Percentiles rank a stretch among this genome's conserved stretches.
These are phyloP conservation scores for Coelopa frigida DNA, from an alignment of 1,140 invertebrate genomes.

Conservation along the genomic window DNA sequence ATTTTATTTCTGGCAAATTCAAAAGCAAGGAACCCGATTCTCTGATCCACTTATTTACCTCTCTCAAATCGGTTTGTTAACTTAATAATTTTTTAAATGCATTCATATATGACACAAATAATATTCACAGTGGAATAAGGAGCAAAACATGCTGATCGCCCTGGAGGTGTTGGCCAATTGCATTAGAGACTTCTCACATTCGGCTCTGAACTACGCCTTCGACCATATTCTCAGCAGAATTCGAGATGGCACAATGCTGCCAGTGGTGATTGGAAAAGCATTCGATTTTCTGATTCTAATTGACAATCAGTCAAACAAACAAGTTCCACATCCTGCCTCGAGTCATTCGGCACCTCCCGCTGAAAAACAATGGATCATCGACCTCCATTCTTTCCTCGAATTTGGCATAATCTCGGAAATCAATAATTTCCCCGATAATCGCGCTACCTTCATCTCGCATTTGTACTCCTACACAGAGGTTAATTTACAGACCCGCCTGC, in stretches of 20 bases:
- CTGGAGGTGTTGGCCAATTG: constrained; percentile 19
- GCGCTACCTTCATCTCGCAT: constrained; percentile 15
- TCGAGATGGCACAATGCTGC: constrained; percentile 11
- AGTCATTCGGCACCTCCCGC: background rate
- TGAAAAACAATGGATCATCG: constrained; percentile 12
- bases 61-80: constrained; percentile 13
- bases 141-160: constrained; percentile 17
- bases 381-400: constrained; percentile 14
- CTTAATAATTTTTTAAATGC: background rate
- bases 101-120: background rate
- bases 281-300: constrained; percentile 16
- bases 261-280: constrained; percentile 15
- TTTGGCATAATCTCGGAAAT: constrained; percentile 9
- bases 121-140: constrained; percentile 16
- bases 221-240: constrained; percentile 18
- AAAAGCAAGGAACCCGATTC: constrained; percentile 25
- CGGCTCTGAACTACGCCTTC: constrained; percentile 33
- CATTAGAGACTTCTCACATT: constrained; percentile 20
- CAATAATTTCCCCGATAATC: constrained; percentile 14
- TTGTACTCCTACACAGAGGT: constrained; percentile 30
- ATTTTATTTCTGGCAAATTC: constrained; percentile 34
- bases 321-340: background rate
- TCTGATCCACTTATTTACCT: constrained; percentile 25
- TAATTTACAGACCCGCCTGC: constrained; percentile 21
- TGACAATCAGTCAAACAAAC: constrained; percentile 8